These are phyloP conservation scores for Austrofundulus limnaeus DNA, from an alignment of 2,113 vertebrate species.

Conservation along the genomic window DNA sequence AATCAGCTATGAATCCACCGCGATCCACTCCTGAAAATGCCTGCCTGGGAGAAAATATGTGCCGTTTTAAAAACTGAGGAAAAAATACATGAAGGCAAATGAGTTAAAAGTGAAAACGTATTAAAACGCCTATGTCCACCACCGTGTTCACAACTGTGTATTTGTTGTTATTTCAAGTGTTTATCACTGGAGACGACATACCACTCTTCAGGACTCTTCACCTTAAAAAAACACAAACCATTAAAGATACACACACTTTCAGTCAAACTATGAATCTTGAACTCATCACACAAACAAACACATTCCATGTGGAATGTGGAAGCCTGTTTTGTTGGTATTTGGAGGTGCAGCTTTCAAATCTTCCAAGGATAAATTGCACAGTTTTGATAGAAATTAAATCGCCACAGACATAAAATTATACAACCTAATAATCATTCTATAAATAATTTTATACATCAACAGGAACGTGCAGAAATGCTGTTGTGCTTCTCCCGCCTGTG, in stretches of 20 bases:
- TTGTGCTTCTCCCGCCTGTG: not conserved
- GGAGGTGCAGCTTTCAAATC: constrained; percentile 37
- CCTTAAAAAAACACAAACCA: constrained; percentile 58
- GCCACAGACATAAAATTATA: not conserved
- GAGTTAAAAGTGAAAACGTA: constrained; percentile 2
- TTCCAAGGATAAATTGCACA: not conserved
- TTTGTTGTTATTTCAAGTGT: constrained; percentile 59
- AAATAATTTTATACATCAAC: not conserved
- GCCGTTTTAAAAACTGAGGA: not conserved
- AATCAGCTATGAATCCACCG: not conserved
- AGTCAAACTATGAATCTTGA: constrained; percentile 26
- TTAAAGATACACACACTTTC: constrained; percentile 37
- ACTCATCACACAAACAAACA: constrained; percentile 61
- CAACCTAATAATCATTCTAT: not conserved
- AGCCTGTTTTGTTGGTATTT: constrained; percentile 51
- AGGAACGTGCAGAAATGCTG: not conserved
- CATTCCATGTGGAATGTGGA: constrained; percentile 44
- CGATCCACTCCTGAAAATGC: not conserved
- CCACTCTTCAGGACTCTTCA: constrained; percentile 40
- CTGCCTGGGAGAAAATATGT: not conserved
- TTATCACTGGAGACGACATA: constrained; percentile 46
- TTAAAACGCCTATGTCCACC: constrained; percentile 29
- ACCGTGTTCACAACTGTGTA: constrained; percentile 46
- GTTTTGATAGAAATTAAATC: not conserved
- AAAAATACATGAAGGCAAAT: not conserved